Base-by-base conservation (phyloP, 2,888 invertebrate genomes). In the Thymelicus acteon region DNA sequence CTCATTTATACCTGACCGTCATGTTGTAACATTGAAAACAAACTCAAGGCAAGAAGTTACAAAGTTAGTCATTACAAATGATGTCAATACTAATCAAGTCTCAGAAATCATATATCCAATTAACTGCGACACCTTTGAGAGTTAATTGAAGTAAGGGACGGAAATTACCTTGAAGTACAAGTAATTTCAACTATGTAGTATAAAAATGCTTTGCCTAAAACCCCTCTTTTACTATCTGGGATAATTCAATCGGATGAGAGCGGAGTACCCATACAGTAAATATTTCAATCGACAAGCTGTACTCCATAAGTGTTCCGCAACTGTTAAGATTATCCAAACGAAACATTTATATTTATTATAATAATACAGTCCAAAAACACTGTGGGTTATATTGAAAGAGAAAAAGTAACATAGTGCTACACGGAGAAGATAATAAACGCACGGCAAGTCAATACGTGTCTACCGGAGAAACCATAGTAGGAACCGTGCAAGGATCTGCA, bases 331-430 rank as follows among this genome's bases (percentile, higher is more conserved):
- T 31, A 64, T 60, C 48, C 58, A 49, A 60, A 64, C 37, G 40
- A n/a, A 47, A 70, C 19, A 60, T 31, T 58, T 54, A 68, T 47
- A 67, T 67, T 68, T 54, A 68, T 62, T 54, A 68, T 24, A 40
- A 40, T 40, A 8, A 31, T 54, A 52, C n/a, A 54, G 44, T 61
- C 54, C 8, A 44, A 12, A 44, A 44, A 44, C 44, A 44, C 12
- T 10, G 12, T 10, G 4, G 44, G 44, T 44, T 3, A 44, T 44
- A 44, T 44, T 44, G 44, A 44, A 44, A 10, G 4, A 8, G 44
- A 12, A 44, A 44, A 44, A 62, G 68, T 61, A 54, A 31, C 61
- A 19, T 68, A 61, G 62, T 31, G 3, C 44, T 54, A 62, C 31
- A 7, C 8, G 57, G 31, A 10, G 31, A 47, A 31, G 31, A 68